Evolutionary conservation across 1,140 invertebrate species (phyloP).

Genomic region (Limonius californicus): DNA sequence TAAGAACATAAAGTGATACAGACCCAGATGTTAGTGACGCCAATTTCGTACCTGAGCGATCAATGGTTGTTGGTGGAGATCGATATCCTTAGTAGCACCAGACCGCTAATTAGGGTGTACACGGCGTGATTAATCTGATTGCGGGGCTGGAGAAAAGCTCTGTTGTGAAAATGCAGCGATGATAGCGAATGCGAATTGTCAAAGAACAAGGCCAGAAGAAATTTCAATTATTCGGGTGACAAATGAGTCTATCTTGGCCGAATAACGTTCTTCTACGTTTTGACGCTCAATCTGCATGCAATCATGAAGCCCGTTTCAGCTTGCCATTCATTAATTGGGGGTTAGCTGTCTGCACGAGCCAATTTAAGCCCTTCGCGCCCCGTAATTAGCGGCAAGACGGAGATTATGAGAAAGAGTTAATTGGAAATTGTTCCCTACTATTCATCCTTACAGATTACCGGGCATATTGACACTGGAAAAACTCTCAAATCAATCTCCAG

Average conservation of each 20-base stretch:
- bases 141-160: neutral
- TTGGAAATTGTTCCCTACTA: conserved; percentile 24
- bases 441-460: conserved; percentile 17
- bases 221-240: conserved; percentile 2
- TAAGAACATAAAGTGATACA: no score
- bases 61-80: conserved; percentile 12
- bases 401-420: conserved; percentile 29
- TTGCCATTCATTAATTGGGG: conserved; percentile 26
- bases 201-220: neutral
- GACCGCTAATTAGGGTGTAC: conserved; percentile 28
- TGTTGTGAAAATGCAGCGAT: conserved; percentile 16
- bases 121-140: conserved; percentile 32
- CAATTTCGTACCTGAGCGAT: conserved; percentile 33
- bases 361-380: conserved; percentile 17
- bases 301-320: conserved; percentile 19
- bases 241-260: conserved; percentile 16
- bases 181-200: neutral
- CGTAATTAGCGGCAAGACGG: conserved; percentile 20
- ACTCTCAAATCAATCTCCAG: conserved; percentile 17
- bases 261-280: conserved; percentile 19
- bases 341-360: conserved; percentile 23
- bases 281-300: conserved; percentile 31
- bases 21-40: neutral
- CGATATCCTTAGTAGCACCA: conserved; percentile 21
- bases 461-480: conserved; percentile 13